Evolutionary conservation across 2,888 invertebrate genomes (phyloP), one percentile per base, ranked within the genome.

Genomic region (Xylota sylvarum): DNA sequence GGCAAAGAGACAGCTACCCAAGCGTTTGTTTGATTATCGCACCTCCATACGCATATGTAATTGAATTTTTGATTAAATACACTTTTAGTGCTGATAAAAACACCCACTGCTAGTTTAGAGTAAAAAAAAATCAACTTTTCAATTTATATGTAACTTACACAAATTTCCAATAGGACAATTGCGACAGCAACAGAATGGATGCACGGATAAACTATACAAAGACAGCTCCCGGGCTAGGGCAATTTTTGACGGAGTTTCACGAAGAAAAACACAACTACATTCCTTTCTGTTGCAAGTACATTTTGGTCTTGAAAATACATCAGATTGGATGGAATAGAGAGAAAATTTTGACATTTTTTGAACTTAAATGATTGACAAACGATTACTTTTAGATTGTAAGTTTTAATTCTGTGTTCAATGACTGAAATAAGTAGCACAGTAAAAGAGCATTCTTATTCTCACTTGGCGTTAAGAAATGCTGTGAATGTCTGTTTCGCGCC

Each of bases 81-180:
- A 37, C 14, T 40, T 58, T 14, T 9, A 69, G 27, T 14, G n/a
- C n/a, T 14, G 35, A 40, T 12, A 35, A 58, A 46, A 12, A 1
- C 2, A 14, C 2, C 23, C 23, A 19, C 37, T 1, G 37, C 9
- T 10, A 9, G n/a, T 4, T 9, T 40, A 4, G 9, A 5, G n/a
- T 2, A 4, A 40, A n/a, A 40, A 4, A n/a, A 40, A 43, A 14
- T 4, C 5, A 14, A 14, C 43, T 14, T 23, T 43, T 14, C 0
- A 14, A 4, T 12, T 43, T 43, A 19, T 23, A 40, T 50, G 37
- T 52, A 74, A 92, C 92, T 92, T 90, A 92, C 92, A 92, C 67
- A 89, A 60, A 89, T 91, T 90, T 77, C 87, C 90, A 48, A 91
- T 60, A 7, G 92, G 92, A 70, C 92, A 92, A 88, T 92, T 92